Evolutionary conservation across 1,140 invertebrate species (phyloP).

Genomic region (Paracyclopina nana): DNA sequence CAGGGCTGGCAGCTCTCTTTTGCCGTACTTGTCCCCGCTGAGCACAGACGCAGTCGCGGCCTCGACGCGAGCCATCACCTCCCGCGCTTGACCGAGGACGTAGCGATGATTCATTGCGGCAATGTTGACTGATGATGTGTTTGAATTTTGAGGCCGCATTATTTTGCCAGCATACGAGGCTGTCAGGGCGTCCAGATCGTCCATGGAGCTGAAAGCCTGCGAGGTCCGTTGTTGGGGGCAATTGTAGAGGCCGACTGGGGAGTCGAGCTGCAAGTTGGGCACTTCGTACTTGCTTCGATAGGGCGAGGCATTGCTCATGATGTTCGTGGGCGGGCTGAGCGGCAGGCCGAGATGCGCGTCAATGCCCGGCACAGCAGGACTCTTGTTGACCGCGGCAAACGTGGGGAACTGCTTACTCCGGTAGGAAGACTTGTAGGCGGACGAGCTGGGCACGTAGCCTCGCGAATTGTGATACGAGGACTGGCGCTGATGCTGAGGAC

Average conservation of each 20-base stretch:
- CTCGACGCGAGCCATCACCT: neutral
- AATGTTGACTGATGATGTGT: too few species aligned
- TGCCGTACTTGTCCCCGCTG: slow-evolving; percentile 7
- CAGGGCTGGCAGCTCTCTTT: neutral
- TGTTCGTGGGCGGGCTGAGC: slow-evolving; percentile 15
- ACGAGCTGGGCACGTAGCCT: slow-evolving; percentile 28
- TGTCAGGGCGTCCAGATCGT: slow-evolving; percentile 22
- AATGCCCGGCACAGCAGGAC: neutral
- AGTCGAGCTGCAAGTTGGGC: slow-evolving; percentile 17
- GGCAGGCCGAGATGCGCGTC: slow-evolving; percentile 13
- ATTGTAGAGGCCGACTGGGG: slow-evolving; percentile 25
- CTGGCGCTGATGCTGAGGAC: slow-evolving; percentile 21
- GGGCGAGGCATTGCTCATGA: slow-evolving; percentile 16
- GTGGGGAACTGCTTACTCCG: slow-evolving; percentile 28
- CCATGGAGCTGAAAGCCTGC: slow-evolving; percentile 25
- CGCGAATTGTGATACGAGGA: too few species aligned
- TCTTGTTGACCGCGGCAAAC: slow-evolving; percentile 17
- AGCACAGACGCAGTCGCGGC: neutral
- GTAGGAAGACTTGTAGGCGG: slow-evolving; percentile 26
- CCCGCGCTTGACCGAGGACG: too few species aligned
- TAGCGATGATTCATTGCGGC: too few species aligned
- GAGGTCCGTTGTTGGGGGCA: slow-evolving; percentile 26
- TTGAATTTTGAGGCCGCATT: too few species aligned
- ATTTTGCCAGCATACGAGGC: neutral
- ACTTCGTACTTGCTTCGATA: slow-evolving; percentile 17